phyloP scores from a whole-genome alignment of 1,140 invertebrate species.

The Araneus ventricosus region DNA sequence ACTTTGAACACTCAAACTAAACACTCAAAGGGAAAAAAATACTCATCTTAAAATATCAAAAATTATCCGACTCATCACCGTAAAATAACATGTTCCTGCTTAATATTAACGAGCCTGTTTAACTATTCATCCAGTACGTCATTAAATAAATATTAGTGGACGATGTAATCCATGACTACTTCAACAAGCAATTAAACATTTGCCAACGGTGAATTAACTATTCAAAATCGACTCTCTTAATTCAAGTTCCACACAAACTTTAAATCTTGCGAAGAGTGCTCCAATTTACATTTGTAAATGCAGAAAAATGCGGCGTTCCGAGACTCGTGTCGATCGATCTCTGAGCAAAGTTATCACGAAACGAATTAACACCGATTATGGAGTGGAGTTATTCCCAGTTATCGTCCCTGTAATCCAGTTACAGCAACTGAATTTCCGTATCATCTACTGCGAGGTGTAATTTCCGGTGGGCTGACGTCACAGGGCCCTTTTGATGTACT shows the following conservation, averaged over 20 bases:
- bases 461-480: conserved; percentile 12
- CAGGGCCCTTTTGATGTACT: neutral
- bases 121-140: too few relatives aligned
- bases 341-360: neutral
- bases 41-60: too few relatives aligned
- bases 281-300: neutral
- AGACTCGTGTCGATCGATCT: neutral
- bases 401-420: neutral
- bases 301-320: neutral
- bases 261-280: neutral
- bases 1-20: too few relatives aligned
- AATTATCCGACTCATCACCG: too few relatives aligned
- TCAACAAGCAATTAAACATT: too few relatives aligned
- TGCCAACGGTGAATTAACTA: too few relatives aligned
- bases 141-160: too few relatives aligned
- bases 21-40: too few relatives aligned
- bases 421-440: conserved; percentile 25
- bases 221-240: neutral
- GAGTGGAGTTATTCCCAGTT: neutral
- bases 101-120: too few relatives aligned
- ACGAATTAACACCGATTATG: neutral
- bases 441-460: conserved; percentile 4
- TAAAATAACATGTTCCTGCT: too few relatives aligned
- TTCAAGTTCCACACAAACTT: neutral
- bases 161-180: too few relatives aligned